Evolutionary conservation across 2,797 vertebrate species (phyloP).

Genomic region (Spheniscus humboldti): DNA sequence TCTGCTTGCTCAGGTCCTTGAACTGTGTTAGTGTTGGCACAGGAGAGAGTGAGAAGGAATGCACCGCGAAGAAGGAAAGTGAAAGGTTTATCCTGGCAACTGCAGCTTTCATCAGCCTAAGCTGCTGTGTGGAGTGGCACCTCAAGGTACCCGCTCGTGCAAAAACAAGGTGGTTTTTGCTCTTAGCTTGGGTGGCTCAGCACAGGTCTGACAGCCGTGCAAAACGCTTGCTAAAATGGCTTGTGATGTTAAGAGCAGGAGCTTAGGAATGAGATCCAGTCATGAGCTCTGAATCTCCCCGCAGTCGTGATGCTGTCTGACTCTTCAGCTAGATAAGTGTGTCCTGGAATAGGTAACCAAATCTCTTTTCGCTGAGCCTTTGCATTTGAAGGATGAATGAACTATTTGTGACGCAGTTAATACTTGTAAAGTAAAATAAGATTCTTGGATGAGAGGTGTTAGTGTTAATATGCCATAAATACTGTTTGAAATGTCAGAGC

Average conservation of each 20-base stretch:
- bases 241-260: neutral
- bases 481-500: neutral
- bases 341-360: neutral
- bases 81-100: neutral
- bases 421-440: neutral
- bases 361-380: neutral
- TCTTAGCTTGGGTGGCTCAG: neutral
- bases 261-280: neutral
- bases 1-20: neutral
- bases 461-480: neutral
- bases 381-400: neutral
- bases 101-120: neutral
- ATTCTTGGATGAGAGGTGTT: neutral
- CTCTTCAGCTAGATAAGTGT: neutral
- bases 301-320: neutral
- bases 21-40: neutral
- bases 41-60: neutral
- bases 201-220: neutral
- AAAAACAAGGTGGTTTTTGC: neutral
- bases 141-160: neutral
- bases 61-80: rapidly evolving
- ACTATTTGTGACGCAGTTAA: neutral
- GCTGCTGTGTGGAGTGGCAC: neutral
- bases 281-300: neutral
- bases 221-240: neutral